Evolutionary conservation across 1,140 invertebrate species (phyloP).

Genomic region (Caerostris extrusa): DNA sequence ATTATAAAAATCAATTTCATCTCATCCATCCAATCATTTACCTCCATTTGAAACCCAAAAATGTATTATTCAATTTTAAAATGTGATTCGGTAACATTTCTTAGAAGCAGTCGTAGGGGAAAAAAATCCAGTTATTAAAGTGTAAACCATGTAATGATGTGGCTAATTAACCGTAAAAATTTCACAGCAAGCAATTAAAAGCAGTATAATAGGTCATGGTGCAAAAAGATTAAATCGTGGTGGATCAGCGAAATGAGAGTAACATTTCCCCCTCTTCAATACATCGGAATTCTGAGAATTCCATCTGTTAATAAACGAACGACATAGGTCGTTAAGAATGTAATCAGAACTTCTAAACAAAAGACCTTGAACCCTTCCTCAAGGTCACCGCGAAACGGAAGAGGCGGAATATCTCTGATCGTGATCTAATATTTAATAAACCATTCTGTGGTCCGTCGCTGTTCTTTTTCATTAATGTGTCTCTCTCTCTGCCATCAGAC

Average conservation of each 20-base stretch:
- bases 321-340: slow-evolving; percentile 12
- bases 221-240: neutral
- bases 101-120: no score
- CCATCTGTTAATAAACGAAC: slow-evolving; percentile 12
- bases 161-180: neutral
- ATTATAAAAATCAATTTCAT: no score
- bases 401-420: slow-evolving; percentile 33
- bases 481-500: neutral
- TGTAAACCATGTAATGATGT: neutral
- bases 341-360: slow-evolving; percentile 16
- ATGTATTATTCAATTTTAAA: no score
- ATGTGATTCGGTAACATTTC: no score
- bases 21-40: no score
- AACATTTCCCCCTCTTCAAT: neutral
- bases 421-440: slow-evolving; percentile 53
- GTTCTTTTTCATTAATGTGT: neutral
- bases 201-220: neutral
- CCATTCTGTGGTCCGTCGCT: neutral
- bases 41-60: no score
- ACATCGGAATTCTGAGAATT: neutral
- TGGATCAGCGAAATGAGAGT: neutral
- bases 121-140: neutral
- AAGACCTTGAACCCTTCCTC: slow-evolving; percentile 33
- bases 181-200: neutral
- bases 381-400: slow-evolving; percentile 10